Evolutionary conservation across 2,113 vertebrate species (phyloP).

Genomic region (Elachura formosa): DNA sequence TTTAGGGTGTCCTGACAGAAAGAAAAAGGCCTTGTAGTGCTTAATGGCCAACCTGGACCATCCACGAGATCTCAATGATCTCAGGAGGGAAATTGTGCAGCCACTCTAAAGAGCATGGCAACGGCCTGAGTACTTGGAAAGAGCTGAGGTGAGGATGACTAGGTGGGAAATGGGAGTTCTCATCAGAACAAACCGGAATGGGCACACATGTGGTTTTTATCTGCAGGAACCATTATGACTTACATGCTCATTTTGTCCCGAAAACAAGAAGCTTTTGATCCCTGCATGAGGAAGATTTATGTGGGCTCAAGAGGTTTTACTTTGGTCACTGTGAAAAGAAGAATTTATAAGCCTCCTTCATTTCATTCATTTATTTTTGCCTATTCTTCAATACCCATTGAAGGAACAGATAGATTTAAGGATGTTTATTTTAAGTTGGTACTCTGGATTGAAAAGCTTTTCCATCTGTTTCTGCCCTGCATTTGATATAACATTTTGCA

Average conservation of each 20-base stretch:
- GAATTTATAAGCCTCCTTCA: not conserved
- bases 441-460: slow-evolving; percentile 46
- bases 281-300: not conserved
- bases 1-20: not conserved
- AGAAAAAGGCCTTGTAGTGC: not conserved
- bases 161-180: not conserved
- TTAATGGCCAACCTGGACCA: not conserved
- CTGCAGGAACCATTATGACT: not conserved
- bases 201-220: not conserved
- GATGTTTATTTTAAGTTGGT: slow-evolving; percentile 60
- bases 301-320: not conserved
- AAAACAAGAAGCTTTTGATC: slow-evolving; percentile 8
- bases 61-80: not conserved
- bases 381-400: not conserved
- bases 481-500: slow-evolving; percentile 50
- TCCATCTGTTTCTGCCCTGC: slow-evolving; percentile 55
- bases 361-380: slow-evolving; percentile 43
- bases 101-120: not conserved
- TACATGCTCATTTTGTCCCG: not conserved
- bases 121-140: not conserved
- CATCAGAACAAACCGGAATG: not conserved
- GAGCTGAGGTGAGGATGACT: not conserved
- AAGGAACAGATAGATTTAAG: slow-evolving; percentile 37
- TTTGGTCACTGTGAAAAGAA: slow-evolving; percentile 5
- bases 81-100: not conserved